These are phyloP conservation scores for Ameiurus melas DNA, from an alignment of 2,113 vertebrate species.

Conservation along the genomic window DNA sequence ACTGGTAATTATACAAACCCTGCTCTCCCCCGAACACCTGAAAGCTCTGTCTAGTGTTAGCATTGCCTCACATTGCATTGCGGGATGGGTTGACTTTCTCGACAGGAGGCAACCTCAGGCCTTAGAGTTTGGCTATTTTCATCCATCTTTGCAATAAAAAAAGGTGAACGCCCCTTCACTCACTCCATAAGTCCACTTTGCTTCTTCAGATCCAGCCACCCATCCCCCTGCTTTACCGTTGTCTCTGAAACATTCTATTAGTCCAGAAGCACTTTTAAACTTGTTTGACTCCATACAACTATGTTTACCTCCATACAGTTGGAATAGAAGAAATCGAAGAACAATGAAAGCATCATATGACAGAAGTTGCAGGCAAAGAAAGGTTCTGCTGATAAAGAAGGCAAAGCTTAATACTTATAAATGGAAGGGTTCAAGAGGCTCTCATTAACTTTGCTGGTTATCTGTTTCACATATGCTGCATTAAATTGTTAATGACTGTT, in stretches of 20 bases:
- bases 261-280: neutral
- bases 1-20: neutral
- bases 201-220: neutral
- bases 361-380: neutral
- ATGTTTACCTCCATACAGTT: neutral
- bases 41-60: neutral
- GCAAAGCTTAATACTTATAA: neutral
- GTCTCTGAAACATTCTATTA: neutral
- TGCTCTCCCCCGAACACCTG: neutral
- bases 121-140: neutral
- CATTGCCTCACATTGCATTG: neutral
- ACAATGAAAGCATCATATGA: neutral
- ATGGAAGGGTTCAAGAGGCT: neutral
- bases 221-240: neutral
- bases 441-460: neutral
- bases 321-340: neutral
- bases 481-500: neutral
- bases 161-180: neutral
- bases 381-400: neutral
- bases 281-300: neutral
- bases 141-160: constrained; percentile 14
- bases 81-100: constrained; percentile 13
- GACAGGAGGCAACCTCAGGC: constrained; percentile 10
- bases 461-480: neutral
- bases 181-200: neutral